phyloP scores from a whole-genome alignment of 92 coral and sea anemone species.

The Micromussa lordhowensis region DNA sequence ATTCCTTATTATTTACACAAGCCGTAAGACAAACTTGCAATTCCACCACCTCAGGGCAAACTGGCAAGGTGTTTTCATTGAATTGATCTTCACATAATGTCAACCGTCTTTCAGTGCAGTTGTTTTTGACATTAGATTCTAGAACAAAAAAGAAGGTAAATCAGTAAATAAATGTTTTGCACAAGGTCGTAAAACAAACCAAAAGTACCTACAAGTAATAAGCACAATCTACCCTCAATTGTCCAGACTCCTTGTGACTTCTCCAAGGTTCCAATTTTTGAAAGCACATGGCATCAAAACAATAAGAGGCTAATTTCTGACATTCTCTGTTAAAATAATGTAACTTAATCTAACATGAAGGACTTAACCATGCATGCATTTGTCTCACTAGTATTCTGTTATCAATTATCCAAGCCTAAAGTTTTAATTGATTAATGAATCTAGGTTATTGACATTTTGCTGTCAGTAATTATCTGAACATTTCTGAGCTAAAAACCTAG shows the following conservation, averaged over 20 bases:
- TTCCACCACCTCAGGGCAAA: constrained; percentile 70
- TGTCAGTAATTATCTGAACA: too few species aligned
- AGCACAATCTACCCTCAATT: neutral
- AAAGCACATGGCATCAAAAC: too few species aligned
- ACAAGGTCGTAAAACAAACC: neutral
- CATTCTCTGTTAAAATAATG: too few species aligned
- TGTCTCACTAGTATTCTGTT: too few species aligned
- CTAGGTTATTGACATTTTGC: too few species aligned
- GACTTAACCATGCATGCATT: too few species aligned
- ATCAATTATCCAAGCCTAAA: too few species aligned
- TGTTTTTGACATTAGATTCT: neutral
- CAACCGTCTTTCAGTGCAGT: constrained; percentile 29
- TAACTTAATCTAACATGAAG: too few species aligned
- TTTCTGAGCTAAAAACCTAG: too few species aligned
- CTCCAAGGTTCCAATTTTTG: too few species aligned
- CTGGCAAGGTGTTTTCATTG: constrained; percentile 59
- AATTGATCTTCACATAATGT: constrained; percentile 27
- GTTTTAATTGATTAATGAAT: too few species aligned
- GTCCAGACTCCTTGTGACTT: neutral
- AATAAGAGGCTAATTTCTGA: too few species aligned
- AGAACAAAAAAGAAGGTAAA: neutral
- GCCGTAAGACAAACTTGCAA: constrained; percentile 52
- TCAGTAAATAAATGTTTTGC: neutral
- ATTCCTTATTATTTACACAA: constrained; percentile 26
- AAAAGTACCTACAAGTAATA: neutral